phyloP scores from a whole-genome alignment of 2,113 vertebrate species.

The Nerophis ophidion region DNA sequence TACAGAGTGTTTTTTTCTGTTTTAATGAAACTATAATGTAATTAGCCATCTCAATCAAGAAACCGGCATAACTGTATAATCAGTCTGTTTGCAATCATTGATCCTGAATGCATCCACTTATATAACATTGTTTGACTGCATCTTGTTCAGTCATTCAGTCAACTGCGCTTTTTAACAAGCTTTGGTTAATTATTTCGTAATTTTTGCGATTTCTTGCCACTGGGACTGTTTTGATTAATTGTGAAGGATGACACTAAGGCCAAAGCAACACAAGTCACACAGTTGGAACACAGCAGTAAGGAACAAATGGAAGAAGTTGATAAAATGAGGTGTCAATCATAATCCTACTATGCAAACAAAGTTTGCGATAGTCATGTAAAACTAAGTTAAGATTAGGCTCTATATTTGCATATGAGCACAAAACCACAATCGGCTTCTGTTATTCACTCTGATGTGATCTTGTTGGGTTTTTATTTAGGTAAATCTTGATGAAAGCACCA shows the following conservation, averaged over 20 bases:
- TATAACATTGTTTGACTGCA: neutral
- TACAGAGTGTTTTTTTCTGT: neutral
- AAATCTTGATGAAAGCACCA: slow-evolving; percentile 24
- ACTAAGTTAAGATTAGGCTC: slow-evolving; percentile 22
- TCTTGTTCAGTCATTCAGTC: neutral
- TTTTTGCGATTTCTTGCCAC: slow-evolving; percentile 10
- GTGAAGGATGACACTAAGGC: slow-evolving; percentile 1
- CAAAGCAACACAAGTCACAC: neutral
- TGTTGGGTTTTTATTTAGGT: slow-evolving; percentile 11
- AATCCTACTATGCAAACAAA: slow-evolving; percentile 38
- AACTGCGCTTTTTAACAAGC: neutral
- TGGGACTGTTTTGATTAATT: neutral
- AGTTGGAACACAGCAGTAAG: neutral
- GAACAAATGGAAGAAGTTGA: slow-evolving; percentile 17
- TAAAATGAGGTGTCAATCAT: slow-evolving; percentile 24
- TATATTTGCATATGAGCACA: slow-evolving; percentile 53
- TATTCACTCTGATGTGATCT: slow-evolving; percentile 49
- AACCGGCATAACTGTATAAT: neutral
- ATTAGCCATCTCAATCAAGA: slow-evolving; percentile 27
- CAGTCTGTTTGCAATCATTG: slow-evolving; percentile 8
- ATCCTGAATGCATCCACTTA: neutral
- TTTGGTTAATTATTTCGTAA: neutral
- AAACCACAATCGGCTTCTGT: slow-evolving; percentile 18
- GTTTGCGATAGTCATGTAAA: slow-evolving; percentile 25
- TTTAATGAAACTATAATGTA: slow-evolving; percentile 24